These are phyloP conservation scores for Alces alces DNA, from an alignment of 2,113 vertebrate genomes.

Conservation along the genomic window DNA sequence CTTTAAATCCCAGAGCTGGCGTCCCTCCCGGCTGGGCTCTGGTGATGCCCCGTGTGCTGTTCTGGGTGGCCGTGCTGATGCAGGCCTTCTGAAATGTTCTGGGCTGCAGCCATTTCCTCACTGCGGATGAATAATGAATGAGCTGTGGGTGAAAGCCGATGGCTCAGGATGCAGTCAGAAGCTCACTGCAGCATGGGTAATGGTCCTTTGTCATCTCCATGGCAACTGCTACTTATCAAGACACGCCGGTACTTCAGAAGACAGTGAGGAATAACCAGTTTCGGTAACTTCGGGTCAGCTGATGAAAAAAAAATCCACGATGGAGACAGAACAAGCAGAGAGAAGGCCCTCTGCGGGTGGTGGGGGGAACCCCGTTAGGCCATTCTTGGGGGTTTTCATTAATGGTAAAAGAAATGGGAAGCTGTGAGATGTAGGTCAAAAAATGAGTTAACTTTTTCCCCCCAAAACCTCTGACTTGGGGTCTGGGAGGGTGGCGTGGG, in stretches of 20 bases:
- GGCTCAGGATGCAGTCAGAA: slow-evolving; percentile 80
- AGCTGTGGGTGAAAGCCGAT: slow-evolving; percentile 77
- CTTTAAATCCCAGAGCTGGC: slow-evolving; percentile 17
- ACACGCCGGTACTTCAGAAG: slow-evolving; percentile 56
- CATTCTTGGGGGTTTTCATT: neutral
- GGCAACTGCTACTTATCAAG: slow-evolving; percentile 77
- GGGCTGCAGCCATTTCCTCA: slow-evolving; percentile 75
- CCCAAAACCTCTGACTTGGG: neutral
- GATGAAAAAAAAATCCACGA: slow-evolving; percentile 1
- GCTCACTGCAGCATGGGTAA: slow-evolving; percentile 73
- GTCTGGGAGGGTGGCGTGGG: neutral
- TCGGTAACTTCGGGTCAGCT: slow-evolving; percentile 39
- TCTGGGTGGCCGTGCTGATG: neutral
- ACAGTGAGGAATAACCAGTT: slow-evolving; percentile 58
- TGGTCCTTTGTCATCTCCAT: slow-evolving; percentile 78
- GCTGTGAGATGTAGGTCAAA: neutral
- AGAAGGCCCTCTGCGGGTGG: neutral
- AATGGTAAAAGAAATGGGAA: neutral
- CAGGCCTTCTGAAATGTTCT: slow-evolving; percentile 63
- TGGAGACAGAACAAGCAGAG: neutral
- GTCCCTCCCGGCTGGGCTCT: neutral
- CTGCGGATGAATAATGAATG: slow-evolving; percentile 81
- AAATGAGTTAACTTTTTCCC: neutral
- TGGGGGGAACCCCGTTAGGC: neutral
- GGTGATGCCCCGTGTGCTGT: neutral